Evolutionary conservation across 2,113 vertebrate species (phyloP).

Genomic region (Myrmecobius fasciatus): DNA sequence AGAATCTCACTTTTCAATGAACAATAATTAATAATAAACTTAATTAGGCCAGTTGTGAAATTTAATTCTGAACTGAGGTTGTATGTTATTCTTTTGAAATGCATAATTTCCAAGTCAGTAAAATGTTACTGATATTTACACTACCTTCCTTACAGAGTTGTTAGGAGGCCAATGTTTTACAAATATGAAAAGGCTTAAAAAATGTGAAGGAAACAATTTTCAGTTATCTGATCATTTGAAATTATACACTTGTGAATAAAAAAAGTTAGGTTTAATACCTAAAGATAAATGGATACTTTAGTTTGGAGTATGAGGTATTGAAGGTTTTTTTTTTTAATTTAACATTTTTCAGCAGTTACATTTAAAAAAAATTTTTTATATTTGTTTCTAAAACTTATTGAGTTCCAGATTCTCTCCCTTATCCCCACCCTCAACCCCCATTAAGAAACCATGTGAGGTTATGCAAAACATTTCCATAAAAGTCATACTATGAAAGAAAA

Average conservation of each 20-base stretch:
- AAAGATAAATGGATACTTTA: background rate
- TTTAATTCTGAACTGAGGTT: constrained; percentile 45
- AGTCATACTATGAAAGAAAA: too few relatives aligned
- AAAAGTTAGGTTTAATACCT: background rate
- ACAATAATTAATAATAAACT: constrained; percentile 32
- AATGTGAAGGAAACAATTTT: background rate
- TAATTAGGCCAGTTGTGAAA: background rate
- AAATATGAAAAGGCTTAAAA: background rate
- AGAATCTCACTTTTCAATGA: background rate
- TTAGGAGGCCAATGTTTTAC: background rate
- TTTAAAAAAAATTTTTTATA: too few relatives aligned
- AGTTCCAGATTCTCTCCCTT: too few relatives aligned
- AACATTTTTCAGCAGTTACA: too few relatives aligned
- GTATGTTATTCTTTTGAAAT: background rate
- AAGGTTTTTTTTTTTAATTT: background rate
- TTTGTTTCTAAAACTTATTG: too few relatives aligned
- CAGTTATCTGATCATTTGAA: background rate
- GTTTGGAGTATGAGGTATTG: background rate
- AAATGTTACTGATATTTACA: background rate
- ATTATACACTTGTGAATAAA: background rate
- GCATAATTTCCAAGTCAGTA: background rate
- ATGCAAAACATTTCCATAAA: too few relatives aligned
- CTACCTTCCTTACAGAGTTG: background rate
- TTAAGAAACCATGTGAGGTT: too few relatives aligned
- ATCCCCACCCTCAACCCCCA: too few relatives aligned